Evolutionary conservation across 2,797 vertebrate genomes (phyloP), one percentile per base, ranked within the genome.

Genomic region (Trematomus bernacchii): DNA sequence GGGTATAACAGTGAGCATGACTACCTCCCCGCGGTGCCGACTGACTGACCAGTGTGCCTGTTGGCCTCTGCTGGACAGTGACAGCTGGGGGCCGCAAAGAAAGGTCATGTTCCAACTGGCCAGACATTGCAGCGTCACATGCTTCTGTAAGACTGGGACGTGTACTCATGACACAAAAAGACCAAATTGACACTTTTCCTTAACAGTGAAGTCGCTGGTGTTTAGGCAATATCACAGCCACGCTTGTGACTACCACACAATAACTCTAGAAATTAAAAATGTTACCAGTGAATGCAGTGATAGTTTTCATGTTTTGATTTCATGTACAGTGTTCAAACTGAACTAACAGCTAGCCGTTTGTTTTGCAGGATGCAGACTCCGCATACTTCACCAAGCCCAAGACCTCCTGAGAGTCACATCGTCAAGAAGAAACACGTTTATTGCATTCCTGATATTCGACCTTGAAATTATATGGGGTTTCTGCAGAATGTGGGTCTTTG

Each of bases 291-390:
- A 11, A 21, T 59, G 52, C 13, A 64, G 44, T 52, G 14, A 42
- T 4, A 46, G 4, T 54, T 80, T 51, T 71, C 16, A 68, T 62
- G 51, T n/a, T 75, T 40, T 13, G 73, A 54, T 73, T 51, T 76
- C 2, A 66, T 66, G 69, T 33, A 42, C 23, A 12, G 6, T n/a
- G 40, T 6, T 69, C 4, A 18, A 64, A 64, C 40, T 43, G 27
- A 13, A 10, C 53, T 85, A 61, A 89, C 48, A 30, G 3, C 9
- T 16, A 0, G 1, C 0, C 9, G 89, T 40, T 90, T 75, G 64
- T 89, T 65, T 93, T 89, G 13, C 85, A 98, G 98, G 97, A 98
- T 57, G 96, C 96, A 27, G 97, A 98, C 87, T 83, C 87, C 16
- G 93, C 95, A 23, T 97, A 96, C 52, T 97, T 96, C 87, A 96